phyloP scores from a whole-genome alignment of 2,888 invertebrate species.

The Dichetophora obliterata region DNA sequence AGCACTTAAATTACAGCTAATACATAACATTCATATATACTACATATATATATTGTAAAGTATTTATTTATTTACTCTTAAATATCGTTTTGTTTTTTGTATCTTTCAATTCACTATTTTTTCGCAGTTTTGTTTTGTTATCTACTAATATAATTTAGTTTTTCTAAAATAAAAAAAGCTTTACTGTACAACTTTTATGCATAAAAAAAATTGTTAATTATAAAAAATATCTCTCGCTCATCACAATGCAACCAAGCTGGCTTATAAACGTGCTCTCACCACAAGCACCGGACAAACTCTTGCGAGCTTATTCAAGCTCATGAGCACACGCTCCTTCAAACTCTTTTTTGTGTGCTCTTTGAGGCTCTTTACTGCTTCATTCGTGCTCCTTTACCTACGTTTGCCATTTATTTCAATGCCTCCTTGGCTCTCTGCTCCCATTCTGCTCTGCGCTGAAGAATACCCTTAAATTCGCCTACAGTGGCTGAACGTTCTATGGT shows the following conservation, averaged over 20 bases:
- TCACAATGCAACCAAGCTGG: too few relatives aligned
- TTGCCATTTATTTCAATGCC: slow-evolving; percentile 66
- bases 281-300: too few relatives aligned
- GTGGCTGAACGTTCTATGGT: slow-evolving; percentile 66
- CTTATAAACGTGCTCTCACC: too few relatives aligned
- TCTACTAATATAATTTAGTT: background rate
- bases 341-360: slow-evolving; percentile 19
- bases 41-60: slow-evolving; percentile 6
- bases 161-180: background rate
- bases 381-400: background rate
- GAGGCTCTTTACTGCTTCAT: background rate
- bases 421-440: slow-evolving; percentile 85
- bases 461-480: slow-evolving; percentile 75
- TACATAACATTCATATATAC: slow-evolving; percentile 35
- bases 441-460: slow-evolving; percentile 81
- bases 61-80: slow-evolving; percentile 18
- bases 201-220: slow-evolving; percentile 25
- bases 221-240: slow-evolving; percentile 1
- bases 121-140: background rate
- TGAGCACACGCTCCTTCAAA: slow-evolving; percentile 32
- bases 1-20: slow-evolving; percentile 53
- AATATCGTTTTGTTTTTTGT: background rate
- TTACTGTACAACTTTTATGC: slow-evolving; percentile 29
- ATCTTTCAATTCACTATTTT: background rate
- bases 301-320: too few relatives aligned